phyloP scores from a whole-genome alignment of 2,113 vertebrate genomes.

The Dipodomys stephensi region DNA sequence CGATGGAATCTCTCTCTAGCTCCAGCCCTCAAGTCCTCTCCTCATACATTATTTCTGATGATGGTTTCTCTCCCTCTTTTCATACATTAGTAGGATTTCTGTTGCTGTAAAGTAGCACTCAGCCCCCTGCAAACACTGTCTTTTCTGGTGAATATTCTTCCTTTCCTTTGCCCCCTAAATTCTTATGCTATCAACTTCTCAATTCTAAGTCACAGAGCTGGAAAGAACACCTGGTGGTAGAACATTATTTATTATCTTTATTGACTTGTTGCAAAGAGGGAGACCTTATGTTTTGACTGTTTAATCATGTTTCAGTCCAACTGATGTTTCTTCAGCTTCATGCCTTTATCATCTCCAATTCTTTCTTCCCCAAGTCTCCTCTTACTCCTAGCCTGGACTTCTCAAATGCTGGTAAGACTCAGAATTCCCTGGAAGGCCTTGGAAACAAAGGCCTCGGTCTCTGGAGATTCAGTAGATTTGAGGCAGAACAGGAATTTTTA shows the following conservation, averaged over 20 bases:
- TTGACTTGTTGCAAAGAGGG: neutral
- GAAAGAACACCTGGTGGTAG: neutral
- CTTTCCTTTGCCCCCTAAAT: neutral
- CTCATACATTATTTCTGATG: neutral
- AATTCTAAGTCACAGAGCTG: neutral
- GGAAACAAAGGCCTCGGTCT: fast-evolving
- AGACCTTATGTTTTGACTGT: neutral
- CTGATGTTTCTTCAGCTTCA: fast-evolving
- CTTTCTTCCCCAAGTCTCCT: no score
- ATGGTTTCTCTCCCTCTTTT: neutral
- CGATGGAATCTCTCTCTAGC: no score
- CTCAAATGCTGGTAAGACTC: no score
- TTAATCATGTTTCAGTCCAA: neutral
- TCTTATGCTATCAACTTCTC: neutral
- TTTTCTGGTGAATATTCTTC: neutral
- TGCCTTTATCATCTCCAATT: fast-evolving
- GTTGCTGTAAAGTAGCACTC: neutral
- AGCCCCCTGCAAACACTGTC: neutral
- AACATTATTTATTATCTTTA: neutral
- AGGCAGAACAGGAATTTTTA: neutral
- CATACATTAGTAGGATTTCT: neutral
- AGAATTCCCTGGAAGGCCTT: fast-evolving
- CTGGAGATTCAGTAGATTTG: neutral
- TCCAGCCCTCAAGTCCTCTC: neutral
- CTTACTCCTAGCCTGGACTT: neutral